Evolutionary conservation across 2,888 invertebrate species (phyloP).

Genomic region (Tridacna crocea): DNA sequence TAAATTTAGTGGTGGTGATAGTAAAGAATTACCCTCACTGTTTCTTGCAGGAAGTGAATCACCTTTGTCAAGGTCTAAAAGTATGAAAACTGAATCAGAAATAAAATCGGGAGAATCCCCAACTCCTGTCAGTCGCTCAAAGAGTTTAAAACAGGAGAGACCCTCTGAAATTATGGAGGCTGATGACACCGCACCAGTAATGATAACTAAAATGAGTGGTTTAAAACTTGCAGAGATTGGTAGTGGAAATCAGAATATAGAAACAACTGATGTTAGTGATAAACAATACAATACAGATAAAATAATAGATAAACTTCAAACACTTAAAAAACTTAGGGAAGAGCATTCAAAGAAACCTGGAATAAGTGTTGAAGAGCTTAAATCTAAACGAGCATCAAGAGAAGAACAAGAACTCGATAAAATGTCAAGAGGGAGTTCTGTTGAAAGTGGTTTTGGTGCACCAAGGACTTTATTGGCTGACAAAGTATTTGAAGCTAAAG

Average conservation of each 20-base stretch:
- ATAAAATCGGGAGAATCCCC: slow-evolving; percentile 42
- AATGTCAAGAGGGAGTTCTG: slow-evolving; percentile 23
- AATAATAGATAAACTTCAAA: slow-evolving; percentile 52
- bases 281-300: slow-evolving; percentile 40
- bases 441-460: slow-evolving; percentile 30
- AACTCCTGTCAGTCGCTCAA: slow-evolving; percentile 59
- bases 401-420: slow-evolving; percentile 30
- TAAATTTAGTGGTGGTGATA: slow-evolving; percentile 45
- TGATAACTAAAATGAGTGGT: slow-evolving; percentile 47
- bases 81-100: slow-evolving; percentile 62
- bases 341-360: slow-evolving; percentile 40
- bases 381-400: slow-evolving; percentile 30
- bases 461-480: slow-evolving; percentile 49
- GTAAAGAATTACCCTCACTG: slow-evolving; percentile 62
- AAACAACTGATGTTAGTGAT: slow-evolving; percentile 4
- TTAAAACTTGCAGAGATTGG: slow-evolving; percentile 56
- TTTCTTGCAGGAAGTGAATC: slow-evolving; percentile 56
- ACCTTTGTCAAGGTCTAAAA: slow-evolving; percentile 60
- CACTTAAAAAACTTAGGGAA: slow-evolving; percentile 43
- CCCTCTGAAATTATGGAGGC: not conserved
- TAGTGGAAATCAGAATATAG: slow-evolving; percentile 18
- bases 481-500: slow-evolving; percentile 28
- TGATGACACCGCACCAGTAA: slow-evolving; percentile 19
- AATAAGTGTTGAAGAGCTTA: slow-evolving; percentile 25
- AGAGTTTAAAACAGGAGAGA: slow-evolving; percentile 60